Percentiles rank a stretch among this genome's conserved stretches.
These are phyloP conservation scores for Oostethus manadensis DNA, from an alignment of 2,113 vertebrate genomes.

Conservation along the genomic window DNA sequence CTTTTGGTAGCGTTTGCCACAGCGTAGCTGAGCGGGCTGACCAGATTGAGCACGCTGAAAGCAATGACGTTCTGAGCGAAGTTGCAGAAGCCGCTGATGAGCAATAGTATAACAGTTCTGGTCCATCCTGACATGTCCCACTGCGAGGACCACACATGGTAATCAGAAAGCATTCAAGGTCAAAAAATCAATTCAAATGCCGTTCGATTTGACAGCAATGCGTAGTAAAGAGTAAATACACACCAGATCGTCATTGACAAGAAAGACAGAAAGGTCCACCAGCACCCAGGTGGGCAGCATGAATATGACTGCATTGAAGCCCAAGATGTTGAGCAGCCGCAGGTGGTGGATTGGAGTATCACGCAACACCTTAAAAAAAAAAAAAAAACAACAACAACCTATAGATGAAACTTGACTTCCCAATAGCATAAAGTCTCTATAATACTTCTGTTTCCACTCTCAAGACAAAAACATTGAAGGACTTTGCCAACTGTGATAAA, in stretches of 20 bases:
- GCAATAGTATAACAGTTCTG: slow-evolving; percentile 84
- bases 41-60: slow-evolving; percentile 92
- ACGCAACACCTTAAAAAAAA: slow-evolving; percentile 78
- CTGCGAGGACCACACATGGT: slow-evolving; percentile 61
- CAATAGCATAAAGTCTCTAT: too few relatives aligned
- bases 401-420: too few relatives aligned
- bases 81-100: slow-evolving; percentile 95
- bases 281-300: slow-evolving; percentile 97
- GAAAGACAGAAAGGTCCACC: slow-evolving; percentile 89
- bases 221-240: slow-evolving; percentile 38
- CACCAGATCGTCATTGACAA: slow-evolving; percentile 89
- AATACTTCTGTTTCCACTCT: background rate
- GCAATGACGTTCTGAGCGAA: slow-evolving; percentile 97
- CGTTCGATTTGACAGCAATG: background rate
- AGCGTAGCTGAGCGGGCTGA: slow-evolving; percentile 94
- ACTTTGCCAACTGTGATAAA: background rate
- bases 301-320: slow-evolving; percentile 92
- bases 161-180: background rate
- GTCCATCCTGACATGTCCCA: slow-evolving; percentile 76
- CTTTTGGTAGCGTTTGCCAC: slow-evolving; percentile 96
- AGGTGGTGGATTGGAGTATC: slow-evolving; percentile 92
- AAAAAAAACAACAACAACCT: too few relatives aligned
- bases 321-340: slow-evolving; percentile 87
- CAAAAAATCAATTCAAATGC: background rate
- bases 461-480: background rate